Conservation (phyloP, 2,113 vertebrate species). For the Hippocampus zosterae region DNA sequence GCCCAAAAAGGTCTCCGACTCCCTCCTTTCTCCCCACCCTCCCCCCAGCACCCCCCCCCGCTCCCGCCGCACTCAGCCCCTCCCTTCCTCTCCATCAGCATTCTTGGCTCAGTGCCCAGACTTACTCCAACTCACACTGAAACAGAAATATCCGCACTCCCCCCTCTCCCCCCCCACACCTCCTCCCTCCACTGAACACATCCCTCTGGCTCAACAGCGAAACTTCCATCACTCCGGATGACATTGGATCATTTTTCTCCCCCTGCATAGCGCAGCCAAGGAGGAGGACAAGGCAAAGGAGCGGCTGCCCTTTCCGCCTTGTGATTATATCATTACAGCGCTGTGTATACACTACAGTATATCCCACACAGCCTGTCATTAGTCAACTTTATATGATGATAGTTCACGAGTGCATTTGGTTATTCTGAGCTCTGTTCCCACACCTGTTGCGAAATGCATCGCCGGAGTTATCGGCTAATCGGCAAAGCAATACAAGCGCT, state of each 20-base stretch:
- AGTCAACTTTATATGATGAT: conserved; percentile 73
- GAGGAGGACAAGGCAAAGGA: conserved; percentile 53
- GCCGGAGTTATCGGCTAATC: conserved; percentile 64
- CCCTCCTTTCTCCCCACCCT: conserved; percentile 33
- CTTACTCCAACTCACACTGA: conserved; percentile 78
- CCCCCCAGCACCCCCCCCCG: not conserved
- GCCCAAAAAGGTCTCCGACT: conserved; percentile 71
- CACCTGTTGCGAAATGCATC: conserved; percentile 65
- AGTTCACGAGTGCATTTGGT: conserved; percentile 42
- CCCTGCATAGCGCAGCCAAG: conserved; percentile 63
- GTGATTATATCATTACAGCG: conserved; percentile 86
- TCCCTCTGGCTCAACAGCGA: conserved; percentile 80
- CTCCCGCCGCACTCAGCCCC: conserved; percentile 3
- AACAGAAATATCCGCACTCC: conserved; percentile 69
- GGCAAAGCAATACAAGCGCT: conserved; percentile 35
- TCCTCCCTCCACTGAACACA: conserved; percentile 68
- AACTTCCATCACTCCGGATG: conserved; percentile 84
- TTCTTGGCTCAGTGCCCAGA: conserved; percentile 79
- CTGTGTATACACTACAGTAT: conserved; percentile 78
- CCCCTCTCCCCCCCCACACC: not conserved
- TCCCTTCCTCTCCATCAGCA: conserved; percentile 67
- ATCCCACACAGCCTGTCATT: conserved; percentile 83
- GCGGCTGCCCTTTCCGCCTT: conserved; percentile 73
- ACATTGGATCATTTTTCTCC: conserved; percentile 78
- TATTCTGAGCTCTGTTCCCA: conserved; percentile 35